These are phyloP conservation scores for Papilio glaucus DNA, from an alignment of 1,140 invertebrate species.

Conservation along the genomic window DNA sequence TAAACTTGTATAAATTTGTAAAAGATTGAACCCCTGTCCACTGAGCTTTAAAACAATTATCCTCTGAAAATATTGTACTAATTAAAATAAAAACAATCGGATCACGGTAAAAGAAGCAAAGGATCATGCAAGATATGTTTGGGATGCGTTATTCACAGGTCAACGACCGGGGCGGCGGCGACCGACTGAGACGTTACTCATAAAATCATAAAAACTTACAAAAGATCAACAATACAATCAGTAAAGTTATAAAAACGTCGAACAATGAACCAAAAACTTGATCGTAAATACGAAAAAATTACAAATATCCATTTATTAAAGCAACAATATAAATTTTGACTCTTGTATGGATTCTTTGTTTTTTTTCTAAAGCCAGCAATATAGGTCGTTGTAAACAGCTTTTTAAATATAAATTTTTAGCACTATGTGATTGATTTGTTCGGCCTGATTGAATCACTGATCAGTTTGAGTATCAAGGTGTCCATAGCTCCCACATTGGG, in stretches of 20 bases:
- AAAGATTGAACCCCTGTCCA: no score
- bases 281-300: slow-evolving; percentile 19
- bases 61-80: not conserved
- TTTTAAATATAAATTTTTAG: not conserved
- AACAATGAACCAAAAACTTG: slow-evolving; percentile 12
- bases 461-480: no score
- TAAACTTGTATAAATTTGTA: no score
- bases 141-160: slow-evolving; percentile 37
- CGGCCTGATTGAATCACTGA: no score
- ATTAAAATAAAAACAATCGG: slow-evolving; percentile 34
- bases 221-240: slow-evolving; percentile 3
- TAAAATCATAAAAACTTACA: not conserved
- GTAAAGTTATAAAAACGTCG: not conserved
- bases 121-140: slow-evolving; percentile 30
- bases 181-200: not conserved
- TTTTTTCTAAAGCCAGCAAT: not conserved
- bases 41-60: no score
- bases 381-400: not conserved
- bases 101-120: slow-evolving; percentile 43
- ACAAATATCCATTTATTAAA: not conserved
- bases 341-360: not conserved
- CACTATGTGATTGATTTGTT: no score
- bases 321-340: not conserved
- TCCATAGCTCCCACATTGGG: no score
- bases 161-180: slow-evolving; percentile 37